Evolutionary conservation across 2,797 vertebrate genomes (phyloP).

Genomic region (Hemitrygon akajei): DNA sequence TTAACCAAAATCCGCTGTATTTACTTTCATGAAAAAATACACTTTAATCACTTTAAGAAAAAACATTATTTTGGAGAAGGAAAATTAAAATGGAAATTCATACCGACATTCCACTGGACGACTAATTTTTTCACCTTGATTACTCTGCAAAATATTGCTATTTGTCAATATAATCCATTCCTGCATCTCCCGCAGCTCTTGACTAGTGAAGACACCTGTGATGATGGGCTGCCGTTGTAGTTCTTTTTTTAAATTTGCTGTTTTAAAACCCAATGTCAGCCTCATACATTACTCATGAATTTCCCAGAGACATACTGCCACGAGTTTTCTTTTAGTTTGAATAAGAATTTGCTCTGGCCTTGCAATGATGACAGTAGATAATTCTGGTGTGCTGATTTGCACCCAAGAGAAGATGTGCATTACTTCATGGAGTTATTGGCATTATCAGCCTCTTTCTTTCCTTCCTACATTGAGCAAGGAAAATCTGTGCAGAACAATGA

Average conservation of each 20-base stretch:
- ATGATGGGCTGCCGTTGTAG: background rate
- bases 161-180: background rate
- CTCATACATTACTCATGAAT: background rate
- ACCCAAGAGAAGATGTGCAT: background rate
- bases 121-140: background rate
- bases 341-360: background rate
- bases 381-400: background rate
- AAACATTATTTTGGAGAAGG: no score
- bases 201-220: background rate
- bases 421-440: background rate
- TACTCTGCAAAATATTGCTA: background rate
- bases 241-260: background rate
- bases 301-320: background rate
- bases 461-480: no score
- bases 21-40: background rate
- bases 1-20: no score
- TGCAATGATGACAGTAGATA: background rate
- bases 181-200: background rate
- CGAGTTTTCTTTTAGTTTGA: background rate
- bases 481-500: no score
- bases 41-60: no score
- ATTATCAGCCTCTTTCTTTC: background rate
- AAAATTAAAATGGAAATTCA: no score
- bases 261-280: background rate
- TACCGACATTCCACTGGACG: no score